Base-by-base conservation (phyloP, 2,888 invertebrate genomes). In the Parnassius smintheus region DNA sequence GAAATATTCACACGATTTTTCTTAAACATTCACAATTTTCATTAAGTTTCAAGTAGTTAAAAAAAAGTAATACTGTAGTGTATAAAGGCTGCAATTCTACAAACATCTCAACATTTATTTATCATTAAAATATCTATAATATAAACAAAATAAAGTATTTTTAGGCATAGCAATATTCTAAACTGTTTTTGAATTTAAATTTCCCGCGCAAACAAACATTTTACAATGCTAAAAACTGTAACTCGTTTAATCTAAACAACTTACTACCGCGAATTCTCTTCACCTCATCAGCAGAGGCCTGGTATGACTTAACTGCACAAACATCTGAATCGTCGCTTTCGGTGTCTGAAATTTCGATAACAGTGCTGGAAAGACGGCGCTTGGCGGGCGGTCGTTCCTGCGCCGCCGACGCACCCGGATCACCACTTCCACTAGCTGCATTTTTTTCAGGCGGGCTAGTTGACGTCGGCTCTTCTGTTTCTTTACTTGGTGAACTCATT, bases 251-350 rank as follows among this genome's bases (percentile, higher is more conserved):
- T 48, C 41, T 49, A 54, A 49, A 49, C 13, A 53, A 75, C 81
- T 78, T 64, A 91, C 92, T 91, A 69, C 88, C 87, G 25, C 92
- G 87, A 65, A 92, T 89, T 70, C 89, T 82, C 70, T 92, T 92
- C 65, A 91, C 91, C 74, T 92, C 92, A 66, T 91, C 91, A 1
- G 91, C 88, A 22, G 91, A 76, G 44, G 92, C 92, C 72, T 91
- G 91, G 75, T 92, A 92, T 1, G 91, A 86, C 62, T 84, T 88
- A 11, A 92, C 91, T 7, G 92, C 91, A 65, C 92, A 92, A n/a
- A 92, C 81, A 61, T 91, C 91, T n/a, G 92, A 92, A 65, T 91
- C 92, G 57, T 91, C 91, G 63, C 87, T 91, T 12, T 92, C 92
- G 1, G 91, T 88, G 67, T 92, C 91, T 11, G 91, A 90, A 58